Evolutionary conservation across 2,113 vertebrate genomes (phyloP).

Genomic region (Caranx melampygus): DNA sequence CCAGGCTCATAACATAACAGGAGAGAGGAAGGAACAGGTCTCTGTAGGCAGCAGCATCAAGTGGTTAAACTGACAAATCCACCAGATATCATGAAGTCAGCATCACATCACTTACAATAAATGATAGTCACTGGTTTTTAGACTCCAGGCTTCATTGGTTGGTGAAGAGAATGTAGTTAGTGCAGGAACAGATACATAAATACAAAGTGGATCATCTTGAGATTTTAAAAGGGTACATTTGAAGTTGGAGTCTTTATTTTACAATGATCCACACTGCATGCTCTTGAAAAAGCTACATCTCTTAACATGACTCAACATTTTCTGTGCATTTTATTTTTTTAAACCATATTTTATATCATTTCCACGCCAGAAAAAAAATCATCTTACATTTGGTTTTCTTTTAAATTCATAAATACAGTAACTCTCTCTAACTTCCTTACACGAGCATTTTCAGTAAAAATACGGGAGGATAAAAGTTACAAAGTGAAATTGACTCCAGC

Average conservation of each 20-base stretch:
- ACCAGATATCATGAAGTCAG: neutral
- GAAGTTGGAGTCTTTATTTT: neutral
- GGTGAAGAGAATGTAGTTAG: neutral
- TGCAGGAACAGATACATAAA: neutral
- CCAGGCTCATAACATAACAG: neutral
- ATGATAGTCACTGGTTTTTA: neutral
- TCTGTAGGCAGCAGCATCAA: neutral
- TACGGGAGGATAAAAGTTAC: neutral
- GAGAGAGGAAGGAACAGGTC: neutral
- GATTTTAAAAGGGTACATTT: neutral
- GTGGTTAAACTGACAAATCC: conserved; percentile 8
- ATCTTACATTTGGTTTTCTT: neutral
- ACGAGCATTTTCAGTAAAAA: too few species aligned
- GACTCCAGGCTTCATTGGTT: neutral
- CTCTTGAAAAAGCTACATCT: neutral
- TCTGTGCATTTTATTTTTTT: neutral
- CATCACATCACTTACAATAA: conserved; percentile 1
- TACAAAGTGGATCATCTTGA: neutral
- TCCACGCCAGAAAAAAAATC: neutral
- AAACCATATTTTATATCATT: too few species aligned
- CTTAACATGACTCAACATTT: too few species aligned
- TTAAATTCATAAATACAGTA: too few species aligned
- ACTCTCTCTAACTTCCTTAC: too few species aligned
- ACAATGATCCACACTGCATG: neutral
- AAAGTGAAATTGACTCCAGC: conserved; percentile 33